Evolutionary conservation across 1,140 invertebrate genomes (phyloP), one percentile per base, ranked within the genome.

Genomic region (Pachypeltis micranthus): DNA sequence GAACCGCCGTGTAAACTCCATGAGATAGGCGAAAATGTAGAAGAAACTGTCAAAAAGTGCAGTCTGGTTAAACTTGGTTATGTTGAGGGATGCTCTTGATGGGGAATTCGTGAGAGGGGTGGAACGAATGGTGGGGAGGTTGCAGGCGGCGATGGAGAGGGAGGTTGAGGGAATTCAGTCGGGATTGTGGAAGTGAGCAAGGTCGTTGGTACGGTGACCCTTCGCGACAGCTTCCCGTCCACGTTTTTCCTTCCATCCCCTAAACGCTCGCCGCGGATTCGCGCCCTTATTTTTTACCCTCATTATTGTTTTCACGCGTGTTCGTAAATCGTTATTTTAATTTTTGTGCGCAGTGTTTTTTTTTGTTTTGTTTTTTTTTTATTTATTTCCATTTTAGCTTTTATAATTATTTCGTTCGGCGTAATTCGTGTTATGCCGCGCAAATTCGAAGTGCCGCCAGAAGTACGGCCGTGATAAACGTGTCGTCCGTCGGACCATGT

Each of bases 391-490:
- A n/a, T n/a, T n/a, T n/a, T n/a, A n/a, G n/a, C n/a, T n/a, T n/a
- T n/a, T n/a, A n/a, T n/a, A n/a, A n/a, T n/a, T n/a, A n/a, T n/a
- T n/a, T n/a, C n/a, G n/a, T n/a, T n/a, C n/a, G n/a, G n/a, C n/a
- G n/a, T n/a, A n/a, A n/a, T n/a, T n/a, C n/a, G n/a, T n/a, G 47
- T 51, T 10, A 39, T 63, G 62, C 31, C 34, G 59, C 14, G 29
- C 7, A 27, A 2, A n/a, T 26, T 39, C 25, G 39, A 2, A 31
- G 23, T 28, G 44, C 44, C 39, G 12, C 47, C 10, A 4, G 47
- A 21, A 10, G 23, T 4, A 51, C 51, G 14, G 39, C 27, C 23
- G 39, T 28, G 51, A 51, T n/a, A 19, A 47, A n/a, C n/a, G n/a
- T n/a, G 34, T 25, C n/a, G 23, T 24, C 51, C 55, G 31, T 3